Evolutionary conservation across 2,888 invertebrate genomes (phyloP), one percentile per base, ranked within the genome.

Genomic region (Dryococelus australis): DNA sequence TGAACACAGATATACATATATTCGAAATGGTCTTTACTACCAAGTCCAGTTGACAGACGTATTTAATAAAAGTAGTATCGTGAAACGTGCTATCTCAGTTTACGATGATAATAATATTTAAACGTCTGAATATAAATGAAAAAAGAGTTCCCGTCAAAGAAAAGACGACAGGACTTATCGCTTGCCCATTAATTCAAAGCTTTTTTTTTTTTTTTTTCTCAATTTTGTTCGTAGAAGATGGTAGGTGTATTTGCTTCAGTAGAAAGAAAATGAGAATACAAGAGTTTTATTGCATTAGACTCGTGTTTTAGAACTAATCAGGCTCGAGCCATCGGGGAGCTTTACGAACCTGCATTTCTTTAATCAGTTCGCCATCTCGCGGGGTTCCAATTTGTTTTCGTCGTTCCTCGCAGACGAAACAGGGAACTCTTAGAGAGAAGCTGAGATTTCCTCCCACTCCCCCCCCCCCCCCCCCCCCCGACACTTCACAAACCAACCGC

Each of bases 361-460:
- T 65, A 8, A 65, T 65, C 65, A 65, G 6, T 65, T 24, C 65
- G 65, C 65, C 10, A 65, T 65, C 65, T 65, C 24, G 24, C 13
- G 20, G 65, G 24, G 65, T 65, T 65, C 65, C 65, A 65, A 65
- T 65, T 65, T 65, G 65, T 65, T 65, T 65, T 65, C 65, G 65
- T 65, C 65, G n/a, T 65, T 65, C 6, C 65, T 65, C 12, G 16
- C 13, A 65, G n/a, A 20, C 65, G 65, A 65, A 65, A 65, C 65
- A 65, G 65, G 65, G 65, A 20, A 20, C n/a, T 47, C 47, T 65
- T 65, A n/a, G 16, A n/a, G 65, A 65, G 16, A 20, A 8, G 6
- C 12, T 47, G 65, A n/a, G 65, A 65, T 65, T 24, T 65, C 24
- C 65, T 65, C 65, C 24, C 16, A 0, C 8, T 8, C 65, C n/a